These are phyloP conservation scores for Balearica regulorum DNA, from an alignment of 2,797 vertebrate species.

Conservation along the genomic window DNA sequence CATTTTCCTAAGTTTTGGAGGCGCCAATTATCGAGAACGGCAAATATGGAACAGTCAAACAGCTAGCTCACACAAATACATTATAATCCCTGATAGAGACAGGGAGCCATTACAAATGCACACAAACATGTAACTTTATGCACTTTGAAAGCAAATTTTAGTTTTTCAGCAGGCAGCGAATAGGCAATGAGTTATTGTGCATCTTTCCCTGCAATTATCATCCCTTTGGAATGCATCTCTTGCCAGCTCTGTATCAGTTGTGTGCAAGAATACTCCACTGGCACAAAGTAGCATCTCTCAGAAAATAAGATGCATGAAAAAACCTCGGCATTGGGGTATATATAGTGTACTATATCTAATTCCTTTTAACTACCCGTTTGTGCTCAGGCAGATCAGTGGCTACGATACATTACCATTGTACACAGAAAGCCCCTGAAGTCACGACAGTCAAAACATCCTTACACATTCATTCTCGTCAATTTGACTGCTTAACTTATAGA, in stretches of 20 bases:
- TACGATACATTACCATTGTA: background rate
- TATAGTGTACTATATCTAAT: accelerated
- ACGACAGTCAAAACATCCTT: background rate
- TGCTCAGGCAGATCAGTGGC: background rate
- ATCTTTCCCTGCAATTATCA: background rate
- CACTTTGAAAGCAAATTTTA: background rate
- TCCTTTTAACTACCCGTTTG: background rate
- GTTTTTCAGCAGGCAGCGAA: background rate
- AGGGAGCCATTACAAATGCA: background rate
- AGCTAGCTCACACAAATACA: background rate
- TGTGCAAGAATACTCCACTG: background rate
- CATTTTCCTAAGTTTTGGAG: background rate
- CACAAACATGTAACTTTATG: accelerated
- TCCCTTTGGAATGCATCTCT: background rate
- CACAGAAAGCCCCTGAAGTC: background rate
- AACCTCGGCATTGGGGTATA: background rate
- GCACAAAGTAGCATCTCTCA: background rate
- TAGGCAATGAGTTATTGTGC: background rate
- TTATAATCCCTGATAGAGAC: background rate
- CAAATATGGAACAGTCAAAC: background rate
- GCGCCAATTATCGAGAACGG: accelerated
- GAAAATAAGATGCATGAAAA: background rate
- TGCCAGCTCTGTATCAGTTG: background rate
- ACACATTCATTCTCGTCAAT: background rate
- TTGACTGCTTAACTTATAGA: background rate